These are phyloP conservation scores for Columba guinea DNA, from an alignment of 2,797 vertebrate genomes.

Conservation along the genomic window DNA sequence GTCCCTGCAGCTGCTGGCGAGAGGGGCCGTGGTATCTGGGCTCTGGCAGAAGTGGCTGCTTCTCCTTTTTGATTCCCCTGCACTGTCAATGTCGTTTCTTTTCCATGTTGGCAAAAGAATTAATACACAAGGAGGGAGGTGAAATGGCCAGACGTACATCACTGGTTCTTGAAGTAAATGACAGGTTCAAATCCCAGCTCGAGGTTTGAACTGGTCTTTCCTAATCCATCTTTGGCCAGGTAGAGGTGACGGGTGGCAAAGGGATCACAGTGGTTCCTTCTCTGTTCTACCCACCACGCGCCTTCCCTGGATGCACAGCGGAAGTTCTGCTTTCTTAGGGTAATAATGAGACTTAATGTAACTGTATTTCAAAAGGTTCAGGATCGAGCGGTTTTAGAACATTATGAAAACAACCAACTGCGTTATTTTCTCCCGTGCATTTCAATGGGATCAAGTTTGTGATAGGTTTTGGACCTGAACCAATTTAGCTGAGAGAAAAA, in stretches of 20 bases:
- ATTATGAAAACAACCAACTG: neutral
- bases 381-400: neutral
- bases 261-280: neutral
- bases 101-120: neutral
- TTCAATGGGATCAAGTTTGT: neutral
- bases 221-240: neutral
- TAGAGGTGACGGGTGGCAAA: neutral
- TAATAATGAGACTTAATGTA: neutral
- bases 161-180: neutral
- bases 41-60: neutral
- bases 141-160: neutral
- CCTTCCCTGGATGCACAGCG: neutral
- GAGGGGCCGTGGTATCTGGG: neutral
- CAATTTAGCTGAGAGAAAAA: neutral
- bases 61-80: neutral
- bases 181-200: neutral
- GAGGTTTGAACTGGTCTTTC: neutral
- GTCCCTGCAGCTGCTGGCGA: neutral
- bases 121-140: neutral
- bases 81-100: neutral
- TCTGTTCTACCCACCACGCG: neutral
- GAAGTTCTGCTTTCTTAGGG: neutral
- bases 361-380: constrained; percentile 1
- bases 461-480: neutral
- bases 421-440: neutral